Conservation (phyloP, 1,140 invertebrate genomes). For the Pachyrhynchus sulphureomaculatus region DNA sequence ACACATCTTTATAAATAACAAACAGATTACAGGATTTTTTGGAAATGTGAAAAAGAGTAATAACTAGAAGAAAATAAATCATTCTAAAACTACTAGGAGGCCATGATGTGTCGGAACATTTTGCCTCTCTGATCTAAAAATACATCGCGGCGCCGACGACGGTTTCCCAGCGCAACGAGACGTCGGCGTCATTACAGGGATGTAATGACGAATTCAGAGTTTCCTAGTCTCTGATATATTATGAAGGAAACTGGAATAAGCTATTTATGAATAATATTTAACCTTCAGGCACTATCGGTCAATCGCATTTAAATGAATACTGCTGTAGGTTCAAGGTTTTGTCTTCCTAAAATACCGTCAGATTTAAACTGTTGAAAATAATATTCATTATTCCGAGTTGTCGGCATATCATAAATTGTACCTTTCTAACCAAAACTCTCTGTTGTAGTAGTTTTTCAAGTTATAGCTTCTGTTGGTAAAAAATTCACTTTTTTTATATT, state of each 20-base stretch:
- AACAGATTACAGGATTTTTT: not conserved
- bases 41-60: not conserved
- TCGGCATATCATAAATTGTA: too few species aligned
- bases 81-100: constrained; percentile 10
- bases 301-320: too few species aligned
- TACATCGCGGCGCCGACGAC: constrained; percentile 11
- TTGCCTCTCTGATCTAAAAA: constrained; percentile 20
- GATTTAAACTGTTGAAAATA: too few species aligned
- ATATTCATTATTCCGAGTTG: too few species aligned
- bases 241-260: not conserved
- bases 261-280: not conserved
- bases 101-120: constrained; percentile 15
- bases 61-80: constrained; percentile 3
- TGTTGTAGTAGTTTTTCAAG: too few species aligned
- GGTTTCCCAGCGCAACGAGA: constrained; percentile 13
- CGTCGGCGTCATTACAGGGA: constrained; percentile 13
- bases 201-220: not conserved
- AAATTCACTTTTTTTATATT: too few species aligned
- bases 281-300: too few species aligned
- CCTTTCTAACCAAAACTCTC: too few species aligned
- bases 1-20: not conserved
- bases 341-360: too few species aligned
- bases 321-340: too few species aligned
- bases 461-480: too few species aligned
- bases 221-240: not conserved